These are phyloP conservation scores for Aspidiotus rigidus DNA, from an alignment of 2,888 invertebrate species.

Conservation along the genomic window DNA sequence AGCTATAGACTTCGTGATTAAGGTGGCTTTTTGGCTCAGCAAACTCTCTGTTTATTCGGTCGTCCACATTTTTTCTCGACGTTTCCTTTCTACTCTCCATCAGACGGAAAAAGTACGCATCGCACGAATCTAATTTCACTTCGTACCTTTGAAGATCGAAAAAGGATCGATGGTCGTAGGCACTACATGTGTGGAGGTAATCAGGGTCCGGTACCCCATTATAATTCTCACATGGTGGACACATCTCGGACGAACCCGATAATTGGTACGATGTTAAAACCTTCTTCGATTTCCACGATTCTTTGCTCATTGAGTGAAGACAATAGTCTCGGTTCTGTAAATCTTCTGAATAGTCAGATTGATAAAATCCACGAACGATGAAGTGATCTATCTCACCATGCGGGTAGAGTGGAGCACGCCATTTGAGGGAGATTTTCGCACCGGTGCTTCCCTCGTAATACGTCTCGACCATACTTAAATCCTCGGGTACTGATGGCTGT, in stretches of 20 bases:
- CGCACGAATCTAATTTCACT: constrained; percentile 12
- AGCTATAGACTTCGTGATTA: constrained; percentile 27
- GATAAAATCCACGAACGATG: constrained; percentile 42
- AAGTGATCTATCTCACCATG: constrained; percentile 54
- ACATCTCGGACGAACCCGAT: neutral
- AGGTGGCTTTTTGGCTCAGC: constrained; percentile 33
- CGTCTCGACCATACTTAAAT: constrained; percentile 39
- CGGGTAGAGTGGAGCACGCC: constrained; percentile 53
- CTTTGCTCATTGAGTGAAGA: constrained; percentile 32
- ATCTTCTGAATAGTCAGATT: constrained; percentile 39
- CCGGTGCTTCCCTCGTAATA: constrained; percentile 41
- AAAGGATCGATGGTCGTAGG: constrained; percentile 19
- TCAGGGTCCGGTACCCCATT: neutral
- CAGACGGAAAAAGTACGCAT: constrained; percentile 15
- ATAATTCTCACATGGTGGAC: constrained; percentile 6
- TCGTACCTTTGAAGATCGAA: neutral
- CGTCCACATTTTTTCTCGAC: neutral
- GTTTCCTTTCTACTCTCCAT: constrained; percentile 4
- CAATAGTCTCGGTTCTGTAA: constrained; percentile 40
- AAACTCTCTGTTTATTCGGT: too few relatives aligned
- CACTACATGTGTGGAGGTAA: constrained; percentile 1
- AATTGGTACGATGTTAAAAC: neutral
- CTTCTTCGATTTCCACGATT: neutral
- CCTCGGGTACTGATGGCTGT: constrained; percentile 42
- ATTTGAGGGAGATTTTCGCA: constrained; percentile 48